Evolutionary conservation across 2,888 invertebrate species (phyloP), one percentile per base, ranked within the genome.

Genomic region (Microplitis manilae): DNA sequence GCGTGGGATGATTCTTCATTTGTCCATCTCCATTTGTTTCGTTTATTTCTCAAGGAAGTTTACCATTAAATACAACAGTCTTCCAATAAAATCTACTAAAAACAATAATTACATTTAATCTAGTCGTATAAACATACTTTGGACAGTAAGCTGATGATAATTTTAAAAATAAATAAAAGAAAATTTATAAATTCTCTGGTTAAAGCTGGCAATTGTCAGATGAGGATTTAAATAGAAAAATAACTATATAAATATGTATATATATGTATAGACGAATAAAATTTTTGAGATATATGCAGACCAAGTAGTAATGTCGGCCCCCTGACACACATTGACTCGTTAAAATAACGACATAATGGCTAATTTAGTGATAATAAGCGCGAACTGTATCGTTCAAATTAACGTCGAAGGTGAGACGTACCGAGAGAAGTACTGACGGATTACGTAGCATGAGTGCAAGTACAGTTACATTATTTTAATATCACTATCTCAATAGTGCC

Each of bases 271-370:
- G 8, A 50, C 50, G 50, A 50, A 50, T 50, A 50, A 50, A 50
- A 50, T 50, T 50, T 50, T 50, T 82, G 73, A 67, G 68, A 69
- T 60, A 64, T 15, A 39, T 72, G 75, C 78, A 78, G 71, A 74
- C 80, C 60, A 73, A 77, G 72, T 76, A 75, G 50, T 50, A 50
- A 50, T 13, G 50, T 79, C 85, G 87, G 85, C 85, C 89, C 87
- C 87, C 88, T 90, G 89, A 89, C 90, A 90, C 86, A 89, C 88
- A 90, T 90, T 87, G 86, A 89, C 89, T 90, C 87, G 90, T 90
- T 90, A 89, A 90, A 89, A 88, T 89, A 90, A 90, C 87, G 87
- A 90, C 89, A 87, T 90, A 90, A 90, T 90, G 84, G 89, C 88
- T 89, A 90, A 90, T 90, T 89, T 87, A 89, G 85, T 85, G 89